Percentiles rank a stretch among this genome's conserved stretches.
These are phyloP conservation scores for Anguilla rostrata DNA, from an alignment of 2,113 vertebrate genomes.

Conservation along the genomic window DNA sequence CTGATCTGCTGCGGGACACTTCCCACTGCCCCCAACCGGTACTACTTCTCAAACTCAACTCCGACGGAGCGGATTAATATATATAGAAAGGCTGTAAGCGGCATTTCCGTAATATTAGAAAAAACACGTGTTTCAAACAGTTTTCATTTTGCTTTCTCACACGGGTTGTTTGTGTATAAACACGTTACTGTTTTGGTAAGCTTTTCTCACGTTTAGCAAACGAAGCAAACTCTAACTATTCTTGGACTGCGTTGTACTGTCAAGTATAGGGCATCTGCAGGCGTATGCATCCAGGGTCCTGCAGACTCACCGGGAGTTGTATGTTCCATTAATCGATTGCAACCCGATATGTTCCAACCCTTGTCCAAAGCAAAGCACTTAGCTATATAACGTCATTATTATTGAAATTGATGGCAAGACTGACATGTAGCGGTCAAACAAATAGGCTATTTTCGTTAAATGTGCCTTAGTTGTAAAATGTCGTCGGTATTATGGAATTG, in stretches of 20 bases:
- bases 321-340: conserved; percentile 53
- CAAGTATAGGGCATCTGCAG: background rate
- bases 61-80: conserved; percentile 23
- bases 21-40: conserved; percentile 1
- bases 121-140: background rate
- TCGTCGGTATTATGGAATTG: too few species aligned
- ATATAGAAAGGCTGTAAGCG: background rate
- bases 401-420: background rate
- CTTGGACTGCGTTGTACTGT: too few species aligned
- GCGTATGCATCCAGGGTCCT: background rate
- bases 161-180: background rate
- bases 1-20: background rate
- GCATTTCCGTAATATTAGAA: background rate
- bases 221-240: too few species aligned
- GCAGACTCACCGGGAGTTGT: background rate
- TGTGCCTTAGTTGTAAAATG: too few species aligned
- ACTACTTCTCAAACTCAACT: conserved; percentile 27
- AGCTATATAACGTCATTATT: conserved; percentile 21
- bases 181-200: background rate
- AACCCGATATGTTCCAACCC: conserved; percentile 39
- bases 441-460: too few species aligned
- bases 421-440: too few species aligned
- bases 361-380: background rate
- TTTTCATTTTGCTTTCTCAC: background rate
- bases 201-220: too few species aligned